Conservation (phyloP, 2,113 vertebrate genomes). For the Oncorhynchus mykiss region DNA sequence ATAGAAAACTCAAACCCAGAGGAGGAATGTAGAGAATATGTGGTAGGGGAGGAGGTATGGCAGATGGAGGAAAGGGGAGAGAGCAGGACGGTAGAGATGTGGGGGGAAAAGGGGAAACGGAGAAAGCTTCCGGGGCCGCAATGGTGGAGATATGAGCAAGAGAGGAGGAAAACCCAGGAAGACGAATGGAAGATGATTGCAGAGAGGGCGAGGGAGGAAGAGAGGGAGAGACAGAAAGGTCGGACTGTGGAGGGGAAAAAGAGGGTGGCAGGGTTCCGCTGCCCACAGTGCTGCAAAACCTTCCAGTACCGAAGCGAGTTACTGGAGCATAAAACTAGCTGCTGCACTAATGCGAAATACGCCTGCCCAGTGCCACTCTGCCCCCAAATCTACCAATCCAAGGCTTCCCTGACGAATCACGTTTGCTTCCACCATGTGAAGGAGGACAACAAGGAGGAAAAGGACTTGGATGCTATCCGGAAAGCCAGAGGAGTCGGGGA, state of each 20-base stretch:
- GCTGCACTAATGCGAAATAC: neutral
- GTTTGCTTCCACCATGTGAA: no score
- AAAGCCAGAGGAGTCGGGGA: no score
- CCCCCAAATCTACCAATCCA: neutral
- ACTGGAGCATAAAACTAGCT: neutral
- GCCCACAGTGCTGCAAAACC: neutral
- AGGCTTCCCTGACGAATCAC: neutral
- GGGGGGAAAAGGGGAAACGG: neutral
- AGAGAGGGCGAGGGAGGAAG: neutral
- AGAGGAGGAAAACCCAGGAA: neutral
- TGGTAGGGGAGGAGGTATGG: neutral
- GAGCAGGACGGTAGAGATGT: neutral
- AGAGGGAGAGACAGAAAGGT: neutral
- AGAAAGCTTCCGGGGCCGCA: neutral
- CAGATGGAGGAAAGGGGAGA: neutral
- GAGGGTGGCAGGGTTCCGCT: neutral
- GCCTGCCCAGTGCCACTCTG: neutral
- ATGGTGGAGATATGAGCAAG: neutral
- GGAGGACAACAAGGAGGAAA: no score
- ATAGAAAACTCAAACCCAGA: conserved; percentile 51
- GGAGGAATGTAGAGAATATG: conserved; percentile 36
- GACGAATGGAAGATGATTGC: no score
- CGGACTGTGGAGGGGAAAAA: neutral
- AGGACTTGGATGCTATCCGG: no score
- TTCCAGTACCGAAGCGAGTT: neutral